Percentiles rank a stretch among this genome's conserved stretches.
Conservation (phyloP, 2,888 invertebrate genomes). For the Drosophila algonquin region DNA sequence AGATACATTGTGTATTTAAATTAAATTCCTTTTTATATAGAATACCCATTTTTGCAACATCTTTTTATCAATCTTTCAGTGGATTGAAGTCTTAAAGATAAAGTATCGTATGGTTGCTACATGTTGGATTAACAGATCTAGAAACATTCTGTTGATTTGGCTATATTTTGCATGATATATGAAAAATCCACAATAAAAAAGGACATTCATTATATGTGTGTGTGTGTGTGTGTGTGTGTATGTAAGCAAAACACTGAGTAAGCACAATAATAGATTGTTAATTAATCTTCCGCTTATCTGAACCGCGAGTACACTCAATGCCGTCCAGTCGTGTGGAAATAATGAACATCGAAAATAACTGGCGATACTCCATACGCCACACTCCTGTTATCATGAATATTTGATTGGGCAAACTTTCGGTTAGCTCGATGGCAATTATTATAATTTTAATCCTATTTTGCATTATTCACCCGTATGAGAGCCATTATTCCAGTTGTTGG, state of each 20-base stretch:
- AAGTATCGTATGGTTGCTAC: too few species aligned
- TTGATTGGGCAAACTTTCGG: slow-evolving; percentile 37
- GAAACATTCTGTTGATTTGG: background rate
- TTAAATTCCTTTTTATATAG: too few species aligned
- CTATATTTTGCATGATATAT: background rate
- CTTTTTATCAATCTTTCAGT: too few species aligned
- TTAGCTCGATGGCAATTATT: slow-evolving; percentile 28
- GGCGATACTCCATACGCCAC: background rate
- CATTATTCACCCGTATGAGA: slow-evolving; percentile 42
- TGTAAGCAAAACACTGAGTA: background rate
- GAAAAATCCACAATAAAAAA: too few species aligned
- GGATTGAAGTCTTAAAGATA: too few species aligned
- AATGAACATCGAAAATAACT: slow-evolving; percentile 26
- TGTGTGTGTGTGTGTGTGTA: too few species aligned
- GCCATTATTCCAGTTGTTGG: slow-evolving; percentile 41
- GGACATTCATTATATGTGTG: too few species aligned
- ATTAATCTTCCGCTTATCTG: slow-evolving; percentile 4
- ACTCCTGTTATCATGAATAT: slow-evolving; percentile 36
- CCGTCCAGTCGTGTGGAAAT: slow-evolving; percentile 24
- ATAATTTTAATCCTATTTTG: slow-evolving; percentile 27
- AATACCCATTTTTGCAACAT: too few species aligned
- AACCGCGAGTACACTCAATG: too few species aligned
- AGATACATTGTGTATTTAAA: too few species aligned
- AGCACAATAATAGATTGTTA: background rate
- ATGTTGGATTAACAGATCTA: too few species aligned